Evolutionary conservation across 2,113 vertebrate species (phyloP).

Genomic region (rat (Rattus norvegicus)): GRCr8 NC_086029.1:25768001-25768500

Average conservation of each 20-base stretch:
- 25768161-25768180: neutral
- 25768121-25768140: neutral
- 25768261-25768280: neutral
- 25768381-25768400: constrained; percentile 71
- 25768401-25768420: constrained; percentile 82
- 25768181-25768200: neutral
- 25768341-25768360: constrained; percentile 51
- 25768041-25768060: neutral
- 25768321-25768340: constrained; percentile 31
- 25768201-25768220: neutral
- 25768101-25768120: neutral
- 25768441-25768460: constrained; percentile 74
- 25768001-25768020: neutral
- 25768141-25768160: neutral
- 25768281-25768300: neutral
- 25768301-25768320: neutral
- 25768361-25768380: constrained; percentile 44
- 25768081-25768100: neutral
- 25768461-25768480: constrained; percentile 66
- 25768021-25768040: neutral
- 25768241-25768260: neutral
- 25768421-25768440: constrained; percentile 61
- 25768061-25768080: neutral
- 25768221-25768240: neutral
- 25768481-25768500: constrained; percentile 75